phyloP scores from a whole-genome alignment of 2,113 vertebrate genomes.

The Bos javanicus region DNA sequence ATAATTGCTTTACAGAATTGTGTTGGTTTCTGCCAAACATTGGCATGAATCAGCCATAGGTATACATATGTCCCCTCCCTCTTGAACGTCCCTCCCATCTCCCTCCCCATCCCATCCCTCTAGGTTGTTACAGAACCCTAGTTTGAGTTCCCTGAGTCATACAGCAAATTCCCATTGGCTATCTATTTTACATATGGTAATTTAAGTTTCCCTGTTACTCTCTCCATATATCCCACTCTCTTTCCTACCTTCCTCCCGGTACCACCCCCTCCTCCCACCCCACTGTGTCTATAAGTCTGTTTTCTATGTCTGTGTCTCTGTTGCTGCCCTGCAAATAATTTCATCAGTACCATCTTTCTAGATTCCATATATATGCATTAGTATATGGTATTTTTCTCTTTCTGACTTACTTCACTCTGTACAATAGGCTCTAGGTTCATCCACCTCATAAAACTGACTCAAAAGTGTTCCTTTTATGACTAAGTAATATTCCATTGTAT shows the following conservation, averaged over 20 bases:
- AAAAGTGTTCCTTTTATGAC: not conserved
- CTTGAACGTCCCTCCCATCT: not conserved
- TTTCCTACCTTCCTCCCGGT: not conserved
- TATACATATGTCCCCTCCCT: not conserved
- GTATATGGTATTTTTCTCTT: not conserved
- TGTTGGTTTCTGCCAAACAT: not conserved
- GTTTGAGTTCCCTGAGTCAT: not conserved
- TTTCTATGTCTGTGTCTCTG: not conserved
- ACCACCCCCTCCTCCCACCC: not conserved
- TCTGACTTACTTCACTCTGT: not conserved
- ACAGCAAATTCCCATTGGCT: not conserved
- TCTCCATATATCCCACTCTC: not conserved
- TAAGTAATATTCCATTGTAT: not conserved
- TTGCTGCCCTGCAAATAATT: not conserved
- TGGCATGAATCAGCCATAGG: not conserved
- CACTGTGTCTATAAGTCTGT: not conserved
- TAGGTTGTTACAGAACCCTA: not conserved
- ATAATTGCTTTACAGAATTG: not conserved
- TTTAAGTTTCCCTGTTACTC: not conserved
- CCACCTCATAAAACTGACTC: not conserved
- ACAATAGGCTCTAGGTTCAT: not conserved
- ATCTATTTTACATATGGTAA: not conserved
- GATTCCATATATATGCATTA: not conserved
- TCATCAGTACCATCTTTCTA: not conserved
- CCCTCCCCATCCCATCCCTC: not conserved